Conservation (phyloP, 2,888 invertebrate genomes). For the Sesamia inferens region DNA sequence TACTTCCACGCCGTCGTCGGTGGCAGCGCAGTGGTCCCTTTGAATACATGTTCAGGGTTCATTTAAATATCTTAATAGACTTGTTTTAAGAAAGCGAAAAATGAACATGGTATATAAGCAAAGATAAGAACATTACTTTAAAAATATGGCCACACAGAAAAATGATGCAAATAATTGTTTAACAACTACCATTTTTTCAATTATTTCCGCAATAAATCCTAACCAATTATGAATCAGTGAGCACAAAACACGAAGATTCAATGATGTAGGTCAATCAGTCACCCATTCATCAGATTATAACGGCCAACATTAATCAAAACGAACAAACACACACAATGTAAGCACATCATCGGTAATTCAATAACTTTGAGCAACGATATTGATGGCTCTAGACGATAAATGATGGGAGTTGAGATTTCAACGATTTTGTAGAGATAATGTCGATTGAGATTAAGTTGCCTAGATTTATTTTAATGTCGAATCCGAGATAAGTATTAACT, state of each 20-base stretch:
- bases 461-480: slow-evolving; percentile 14
- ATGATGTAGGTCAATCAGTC: slow-evolving; percentile 60
- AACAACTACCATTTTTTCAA: neutral
- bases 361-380: slow-evolving; percentile 54
- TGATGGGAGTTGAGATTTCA: slow-evolving; percentile 35
- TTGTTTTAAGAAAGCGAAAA: neutral
- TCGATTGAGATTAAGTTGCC: neutral
- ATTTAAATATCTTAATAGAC: neutral
- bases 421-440: slow-evolving; percentile 33
- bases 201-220: slow-evolving; percentile 21
- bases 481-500: neutral
- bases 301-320: slow-evolving; percentile 57
- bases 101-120: neutral
- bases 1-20: neutral
- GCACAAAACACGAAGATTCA: slow-evolving; percentile 24
- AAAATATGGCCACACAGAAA: neutral
- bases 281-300: slow-evolving; percentile 41
- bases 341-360: slow-evolving; percentile 56
- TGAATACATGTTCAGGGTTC: neutral
- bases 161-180: neutral
- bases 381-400: slow-evolving; percentile 47
- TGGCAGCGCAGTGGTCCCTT: neutral
- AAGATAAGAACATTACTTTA: neutral
- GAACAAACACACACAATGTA: slow-evolving; percentile 55
- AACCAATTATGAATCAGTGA: slow-evolving; percentile 42